Conservation (phyloP, 2,797 vertebrate genomes). For the Lutjanus argentimaculatus region DNA sequence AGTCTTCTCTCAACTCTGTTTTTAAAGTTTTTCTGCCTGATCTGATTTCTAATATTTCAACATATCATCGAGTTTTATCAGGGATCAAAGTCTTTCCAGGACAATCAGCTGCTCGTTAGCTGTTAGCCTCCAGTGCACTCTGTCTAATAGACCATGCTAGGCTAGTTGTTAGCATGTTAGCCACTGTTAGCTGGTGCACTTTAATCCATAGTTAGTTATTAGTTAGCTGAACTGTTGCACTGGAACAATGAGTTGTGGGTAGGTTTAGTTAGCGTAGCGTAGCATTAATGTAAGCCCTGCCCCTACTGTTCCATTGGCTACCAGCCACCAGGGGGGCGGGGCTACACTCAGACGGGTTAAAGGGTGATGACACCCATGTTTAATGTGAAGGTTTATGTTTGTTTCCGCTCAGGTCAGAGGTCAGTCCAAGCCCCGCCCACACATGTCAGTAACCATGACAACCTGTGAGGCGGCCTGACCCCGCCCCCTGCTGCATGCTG, state of each 20-base stretch:
- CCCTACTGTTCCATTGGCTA: constrained; percentile 3
- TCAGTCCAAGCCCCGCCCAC: constrained; percentile 4
- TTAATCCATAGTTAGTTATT: not conserved
- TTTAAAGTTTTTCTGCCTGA: not conserved
- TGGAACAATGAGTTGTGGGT: constrained; percentile 24
- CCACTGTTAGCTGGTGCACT: constrained; percentile 4
- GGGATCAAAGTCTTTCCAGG: constrained; percentile 43
- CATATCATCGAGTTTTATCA: constrained; percentile 38
- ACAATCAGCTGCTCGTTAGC: constrained; percentile 50
- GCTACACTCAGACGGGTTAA: not conserved
- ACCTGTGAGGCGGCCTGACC: not conserved
- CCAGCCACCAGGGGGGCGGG: not conserved
- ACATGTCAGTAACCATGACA: constrained; percentile 10
- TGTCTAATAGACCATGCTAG: not conserved
- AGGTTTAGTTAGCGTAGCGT: constrained; percentile 23
- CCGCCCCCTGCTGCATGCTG: constrained; percentile 16
- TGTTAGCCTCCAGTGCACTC: constrained; percentile 14
- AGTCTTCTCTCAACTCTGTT: not conserved
- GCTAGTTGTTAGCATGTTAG: constrained; percentile 33
- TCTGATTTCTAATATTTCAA: not conserved
- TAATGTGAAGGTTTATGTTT: constrained; percentile 10
- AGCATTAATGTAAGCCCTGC: not conserved
- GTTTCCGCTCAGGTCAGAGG: constrained; percentile 29
- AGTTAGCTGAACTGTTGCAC: constrained; percentile 37
- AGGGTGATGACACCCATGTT: not conserved